A percentile compares a stretch with the other conserved stretches of the same genome.
phyloP scores from a whole-genome alignment of 2,113 vertebrate species.

The Vicugna pacos region DNA sequence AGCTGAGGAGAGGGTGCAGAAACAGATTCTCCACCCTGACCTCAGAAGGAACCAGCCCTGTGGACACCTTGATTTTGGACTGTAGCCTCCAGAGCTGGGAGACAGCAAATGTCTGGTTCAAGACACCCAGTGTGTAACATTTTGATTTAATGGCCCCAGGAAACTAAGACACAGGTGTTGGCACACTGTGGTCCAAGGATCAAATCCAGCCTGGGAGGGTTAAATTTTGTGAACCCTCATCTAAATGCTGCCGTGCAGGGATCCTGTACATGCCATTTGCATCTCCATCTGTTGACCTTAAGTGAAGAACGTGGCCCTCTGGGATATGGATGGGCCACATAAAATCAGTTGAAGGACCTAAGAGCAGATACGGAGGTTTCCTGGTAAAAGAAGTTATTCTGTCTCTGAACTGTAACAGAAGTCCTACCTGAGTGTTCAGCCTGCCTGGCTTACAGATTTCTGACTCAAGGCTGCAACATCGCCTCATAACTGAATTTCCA shows the following conservation, averaged over 20 bases:
- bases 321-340: not conserved
- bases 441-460: not conserved
- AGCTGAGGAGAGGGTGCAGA: not conserved
- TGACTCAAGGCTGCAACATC: not conserved
- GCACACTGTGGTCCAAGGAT: not conserved
- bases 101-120: not conserved
- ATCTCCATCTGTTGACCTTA: not conserved
- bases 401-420: not conserved
- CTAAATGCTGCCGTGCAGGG: no score
- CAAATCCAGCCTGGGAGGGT: no score
- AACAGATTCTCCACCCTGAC: rapidly evolving
- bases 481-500: not conserved
- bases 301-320: not conserved
- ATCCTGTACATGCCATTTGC: not conserved
- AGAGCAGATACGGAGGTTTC: not conserved
- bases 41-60: not conserved
- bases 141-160: not conserved
- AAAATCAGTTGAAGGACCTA: not conserved
- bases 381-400: not conserved
- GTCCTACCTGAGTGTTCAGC: not conserved
- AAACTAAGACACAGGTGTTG: not conserved
- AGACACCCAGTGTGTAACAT: not conserved
- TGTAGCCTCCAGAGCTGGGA: not conserved
- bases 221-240: no score
- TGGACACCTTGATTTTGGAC: not conserved